Evolutionary conservation across 2,113 vertebrate genomes (phyloP).

Genomic region (Okapia johnstoni): DNA sequence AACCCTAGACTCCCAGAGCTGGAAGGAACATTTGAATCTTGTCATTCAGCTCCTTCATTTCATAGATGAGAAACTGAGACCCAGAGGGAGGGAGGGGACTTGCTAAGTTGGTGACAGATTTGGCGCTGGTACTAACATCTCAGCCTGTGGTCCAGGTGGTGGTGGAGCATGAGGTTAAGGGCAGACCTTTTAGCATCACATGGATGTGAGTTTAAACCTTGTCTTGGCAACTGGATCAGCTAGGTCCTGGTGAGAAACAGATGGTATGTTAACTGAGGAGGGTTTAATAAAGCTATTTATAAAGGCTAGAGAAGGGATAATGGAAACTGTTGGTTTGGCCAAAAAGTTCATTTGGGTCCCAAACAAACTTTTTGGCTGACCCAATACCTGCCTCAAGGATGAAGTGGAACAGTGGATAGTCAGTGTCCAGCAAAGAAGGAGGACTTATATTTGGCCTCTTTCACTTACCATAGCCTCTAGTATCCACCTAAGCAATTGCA

Average conservation of each 20-base stretch:
- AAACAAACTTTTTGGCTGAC: not conserved
- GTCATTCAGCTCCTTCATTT: not conserved
- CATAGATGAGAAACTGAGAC: not conserved
- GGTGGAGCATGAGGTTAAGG: not conserved
- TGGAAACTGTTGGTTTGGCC: not conserved
- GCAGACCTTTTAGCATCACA: not conserved
- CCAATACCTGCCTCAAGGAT: not conserved
- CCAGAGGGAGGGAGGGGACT: not conserved
- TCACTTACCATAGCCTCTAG: too few relatives aligned
- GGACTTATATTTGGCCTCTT: not conserved
- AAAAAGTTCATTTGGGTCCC: not conserved
- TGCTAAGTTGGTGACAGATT: not conserved
- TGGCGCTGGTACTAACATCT: not conserved
- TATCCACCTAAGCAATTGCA: not conserved
- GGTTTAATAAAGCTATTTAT: not conserved
- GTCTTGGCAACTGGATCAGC: not conserved
- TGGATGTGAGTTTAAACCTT: not conserved
- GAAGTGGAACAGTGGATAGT: accelerated
- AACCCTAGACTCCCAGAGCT: not conserved
- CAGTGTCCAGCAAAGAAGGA: not conserved
- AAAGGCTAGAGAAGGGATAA: not conserved
- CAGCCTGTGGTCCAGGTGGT: not conserved
- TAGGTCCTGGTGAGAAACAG: not conserved
- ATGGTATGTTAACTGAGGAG: not conserved
- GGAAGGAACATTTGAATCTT: not conserved